These are phyloP conservation scores for Phthorimaea operculella DNA, from an alignment of 1,140 invertebrate genomes.

Conservation along the genomic window DNA sequence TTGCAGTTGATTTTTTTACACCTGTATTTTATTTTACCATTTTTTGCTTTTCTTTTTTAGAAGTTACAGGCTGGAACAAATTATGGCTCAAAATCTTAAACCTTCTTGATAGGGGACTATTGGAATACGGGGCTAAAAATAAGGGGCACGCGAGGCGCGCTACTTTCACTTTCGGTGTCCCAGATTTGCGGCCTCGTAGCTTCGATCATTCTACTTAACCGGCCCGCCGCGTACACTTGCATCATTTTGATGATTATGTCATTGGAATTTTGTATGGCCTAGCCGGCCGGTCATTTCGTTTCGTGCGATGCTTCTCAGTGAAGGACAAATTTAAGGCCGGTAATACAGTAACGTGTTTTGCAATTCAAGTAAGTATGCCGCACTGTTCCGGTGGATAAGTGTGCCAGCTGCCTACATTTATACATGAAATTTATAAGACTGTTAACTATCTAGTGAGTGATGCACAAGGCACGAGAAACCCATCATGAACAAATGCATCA, in stretches of 20 bases:
- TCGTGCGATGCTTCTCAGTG: conserved; percentile 29
- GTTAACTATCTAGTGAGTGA: too few species aligned
- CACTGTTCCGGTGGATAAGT: not conserved
- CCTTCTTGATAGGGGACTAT: too few species aligned
- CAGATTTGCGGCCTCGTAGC: conserved; percentile 22
- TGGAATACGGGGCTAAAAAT: too few species aligned
- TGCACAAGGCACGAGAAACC: too few species aligned
- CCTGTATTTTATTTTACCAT: too few species aligned
- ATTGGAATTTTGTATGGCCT: conserved; percentile 25
- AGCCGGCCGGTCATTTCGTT: conserved; percentile 18
- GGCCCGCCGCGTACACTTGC: conserved; percentile 26
- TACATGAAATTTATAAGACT: not conserved
- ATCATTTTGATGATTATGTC: conserved; percentile 41
- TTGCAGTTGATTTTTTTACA: too few species aligned
- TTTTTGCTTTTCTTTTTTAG: too few species aligned
- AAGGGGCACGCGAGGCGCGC: conserved; percentile 18
- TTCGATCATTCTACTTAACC: conserved; percentile 4
- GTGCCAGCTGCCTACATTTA: not conserved
- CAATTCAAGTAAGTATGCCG: not conserved
- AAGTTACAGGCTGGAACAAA: too few species aligned
- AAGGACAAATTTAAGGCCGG: conserved; percentile 36
- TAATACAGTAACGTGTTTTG: not conserved
- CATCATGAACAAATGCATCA: too few species aligned
- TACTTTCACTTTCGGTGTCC: conserved; percentile 48
- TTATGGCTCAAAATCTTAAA: too few species aligned